Conservation (phyloP, 2,113 vertebrate species). For the Campylomormyrus numenius region DNA sequence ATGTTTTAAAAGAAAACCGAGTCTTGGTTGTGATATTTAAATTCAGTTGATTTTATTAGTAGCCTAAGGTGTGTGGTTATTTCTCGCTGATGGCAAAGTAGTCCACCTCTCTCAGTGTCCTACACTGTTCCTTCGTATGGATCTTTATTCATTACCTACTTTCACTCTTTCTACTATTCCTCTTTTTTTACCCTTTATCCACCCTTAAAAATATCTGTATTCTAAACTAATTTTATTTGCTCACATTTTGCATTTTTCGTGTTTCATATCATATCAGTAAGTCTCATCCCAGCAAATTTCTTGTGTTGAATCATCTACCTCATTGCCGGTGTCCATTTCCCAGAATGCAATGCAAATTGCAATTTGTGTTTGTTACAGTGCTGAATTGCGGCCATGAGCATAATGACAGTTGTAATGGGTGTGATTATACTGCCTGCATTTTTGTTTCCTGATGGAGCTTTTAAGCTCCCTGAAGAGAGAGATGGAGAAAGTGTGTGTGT, state of each 20-base stretch:
- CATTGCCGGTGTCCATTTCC: background rate
- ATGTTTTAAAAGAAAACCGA: background rate
- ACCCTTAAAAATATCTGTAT: background rate
- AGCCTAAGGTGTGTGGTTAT: background rate
- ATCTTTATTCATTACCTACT: background rate
- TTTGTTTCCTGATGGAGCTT: background rate
- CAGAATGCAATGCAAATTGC: slow-evolving; percentile 48
- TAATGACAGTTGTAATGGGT: slow-evolving; percentile 52
- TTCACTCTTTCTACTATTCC: background rate
- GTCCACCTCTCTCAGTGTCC: background rate
- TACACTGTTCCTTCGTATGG: background rate
- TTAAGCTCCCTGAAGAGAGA: background rate
- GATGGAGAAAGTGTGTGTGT: background rate
- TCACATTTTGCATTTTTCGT: background rate
- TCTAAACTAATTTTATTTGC: background rate
- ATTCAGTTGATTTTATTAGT: background rate
- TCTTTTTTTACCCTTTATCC: background rate
- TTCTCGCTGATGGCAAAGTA: background rate
- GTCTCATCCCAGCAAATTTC: slow-evolving; percentile 23
- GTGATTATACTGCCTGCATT: slow-evolving; percentile 53
- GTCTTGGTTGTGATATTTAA: background rate
- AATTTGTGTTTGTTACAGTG: slow-evolving; percentile 26
- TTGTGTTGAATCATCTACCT: background rate
- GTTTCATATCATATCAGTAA: background rate
- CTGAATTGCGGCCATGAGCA: background rate